A percentile compares a stretch with the other conserved stretches of the same genome.
These are phyloP conservation scores for Ginglymostoma cirratum DNA, from an alignment of 2,113 vertebrate species.

Conservation along the genomic window DNA sequence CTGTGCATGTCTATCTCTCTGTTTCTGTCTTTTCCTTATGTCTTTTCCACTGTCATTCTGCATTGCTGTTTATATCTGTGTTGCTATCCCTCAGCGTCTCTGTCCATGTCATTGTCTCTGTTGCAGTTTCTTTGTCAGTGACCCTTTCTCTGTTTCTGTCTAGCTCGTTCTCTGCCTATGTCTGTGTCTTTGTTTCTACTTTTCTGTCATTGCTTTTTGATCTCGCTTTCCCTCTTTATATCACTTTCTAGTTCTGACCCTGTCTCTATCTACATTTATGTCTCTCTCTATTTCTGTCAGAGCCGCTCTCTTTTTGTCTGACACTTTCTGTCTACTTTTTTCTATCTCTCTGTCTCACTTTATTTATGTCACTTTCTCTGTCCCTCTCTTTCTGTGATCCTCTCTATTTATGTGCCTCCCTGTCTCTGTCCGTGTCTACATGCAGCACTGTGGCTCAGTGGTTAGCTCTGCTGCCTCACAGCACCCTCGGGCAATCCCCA, in stretches of 20 bases:
- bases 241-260: background rate
- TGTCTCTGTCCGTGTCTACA: background rate
- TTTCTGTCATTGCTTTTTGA: background rate
- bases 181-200: background rate
- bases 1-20: background rate
- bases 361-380: background rate
- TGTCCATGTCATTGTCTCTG: background rate
- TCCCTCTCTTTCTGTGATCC: background rate
- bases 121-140: background rate
- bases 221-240: background rate
- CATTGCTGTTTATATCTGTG: background rate
- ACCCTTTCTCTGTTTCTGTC: background rate
- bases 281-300: background rate
- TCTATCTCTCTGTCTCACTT: background rate
- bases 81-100: too few relatives aligned
- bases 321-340: background rate
- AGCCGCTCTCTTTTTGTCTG: background rate
- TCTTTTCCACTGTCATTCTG: too few relatives aligned
- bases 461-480: too few relatives aligned
- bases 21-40: background rate
- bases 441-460: too few relatives aligned
- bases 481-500: too few relatives aligned
- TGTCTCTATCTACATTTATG: background rate
- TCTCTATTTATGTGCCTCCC: background rate
- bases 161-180: background rate